phyloP scores from a whole-genome alignment of 2,888 invertebrate genomes.

The Lasioglossum malachurum region DNA sequence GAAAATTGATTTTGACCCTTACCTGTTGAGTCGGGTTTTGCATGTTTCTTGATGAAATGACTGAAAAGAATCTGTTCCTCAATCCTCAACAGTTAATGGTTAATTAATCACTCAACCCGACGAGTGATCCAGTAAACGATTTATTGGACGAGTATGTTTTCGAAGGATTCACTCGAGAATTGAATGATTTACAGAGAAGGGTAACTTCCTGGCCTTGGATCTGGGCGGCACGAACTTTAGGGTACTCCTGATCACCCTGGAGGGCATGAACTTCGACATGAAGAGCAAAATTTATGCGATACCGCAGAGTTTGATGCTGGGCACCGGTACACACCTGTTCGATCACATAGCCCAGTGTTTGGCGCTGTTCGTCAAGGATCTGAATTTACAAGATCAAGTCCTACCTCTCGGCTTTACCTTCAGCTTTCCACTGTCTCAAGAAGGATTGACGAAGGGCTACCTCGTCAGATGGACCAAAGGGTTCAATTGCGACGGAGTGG shows the following conservation, averaged over 20 bases:
- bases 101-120: background rate
- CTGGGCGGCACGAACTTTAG: slow-evolving; percentile 99
- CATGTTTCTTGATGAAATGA: background rate
- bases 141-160: background rate
- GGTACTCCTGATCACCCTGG: slow-evolving; percentile 95
- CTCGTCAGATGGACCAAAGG: slow-evolving; percentile 98
- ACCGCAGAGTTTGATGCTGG: slow-evolving; percentile 97
- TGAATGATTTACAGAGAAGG: slow-evolving; percentile 89
- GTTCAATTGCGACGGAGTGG: slow-evolving; percentile 96
- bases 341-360: slow-evolving; percentile 98
- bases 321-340: slow-evolving; percentile 94
- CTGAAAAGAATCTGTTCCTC: background rate
- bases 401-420: slow-evolving; percentile 98
- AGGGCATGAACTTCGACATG: slow-evolving; percentile 96
- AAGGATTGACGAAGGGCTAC: slow-evolving; percentile 94
- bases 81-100: background rate
- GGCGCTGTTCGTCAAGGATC: slow-evolving; percentile 95
- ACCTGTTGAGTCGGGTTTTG: background rate
- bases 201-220: slow-evolving; percentile 98
- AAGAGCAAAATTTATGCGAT: slow-evolving; percentile 98
- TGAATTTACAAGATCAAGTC: slow-evolving; percentile 90
- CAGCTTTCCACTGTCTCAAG: slow-evolving; percentile 96
- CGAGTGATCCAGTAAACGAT: background rate
- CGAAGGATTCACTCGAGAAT: background rate
- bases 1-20: background rate